These are phyloP conservation scores for Acanthornis magna DNA, from an alignment of 2,797 vertebrate species.

Conservation along the genomic window DNA sequence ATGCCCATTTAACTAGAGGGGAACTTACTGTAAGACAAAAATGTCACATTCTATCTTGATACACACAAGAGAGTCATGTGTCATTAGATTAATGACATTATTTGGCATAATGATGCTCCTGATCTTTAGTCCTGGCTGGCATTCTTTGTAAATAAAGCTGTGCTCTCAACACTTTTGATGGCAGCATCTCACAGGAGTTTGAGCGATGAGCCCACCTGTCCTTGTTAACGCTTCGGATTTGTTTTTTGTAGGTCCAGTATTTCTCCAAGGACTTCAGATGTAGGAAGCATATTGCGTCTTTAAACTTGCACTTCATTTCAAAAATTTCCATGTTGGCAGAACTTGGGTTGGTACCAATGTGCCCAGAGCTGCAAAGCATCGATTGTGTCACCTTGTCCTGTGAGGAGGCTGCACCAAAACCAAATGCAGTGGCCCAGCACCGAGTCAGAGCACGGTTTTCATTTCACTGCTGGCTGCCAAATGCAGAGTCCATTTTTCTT, in stretches of 20 bases:
- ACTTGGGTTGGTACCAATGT: neutral
- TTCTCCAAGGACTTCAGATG: neutral
- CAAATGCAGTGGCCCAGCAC: neutral
- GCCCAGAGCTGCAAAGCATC: neutral
- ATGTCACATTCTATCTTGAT: conserved; percentile 5
- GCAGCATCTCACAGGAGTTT: neutral
- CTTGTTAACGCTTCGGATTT: accelerated
- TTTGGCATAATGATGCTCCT: neutral
- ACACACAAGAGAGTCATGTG: neutral
- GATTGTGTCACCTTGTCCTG: neutral
- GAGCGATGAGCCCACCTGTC: neutral
- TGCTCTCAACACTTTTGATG: neutral
- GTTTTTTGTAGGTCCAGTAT: neutral
- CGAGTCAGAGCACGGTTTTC: accelerated
- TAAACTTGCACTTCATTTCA: neutral
- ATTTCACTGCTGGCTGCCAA: neutral
- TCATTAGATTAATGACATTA: neutral
- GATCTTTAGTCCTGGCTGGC: neutral
- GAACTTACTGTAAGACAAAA: neutral
- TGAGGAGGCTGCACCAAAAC: neutral
- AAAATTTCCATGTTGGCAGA: neutral
- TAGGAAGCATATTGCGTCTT: neutral
- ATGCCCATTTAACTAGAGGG: conserved; percentile 8
- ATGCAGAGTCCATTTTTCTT: neutral
- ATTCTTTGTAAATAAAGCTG: neutral